phyloP scores from a whole-genome alignment of 2,113 vertebrate genomes.

The Puffinus mauretanicus region DNA sequence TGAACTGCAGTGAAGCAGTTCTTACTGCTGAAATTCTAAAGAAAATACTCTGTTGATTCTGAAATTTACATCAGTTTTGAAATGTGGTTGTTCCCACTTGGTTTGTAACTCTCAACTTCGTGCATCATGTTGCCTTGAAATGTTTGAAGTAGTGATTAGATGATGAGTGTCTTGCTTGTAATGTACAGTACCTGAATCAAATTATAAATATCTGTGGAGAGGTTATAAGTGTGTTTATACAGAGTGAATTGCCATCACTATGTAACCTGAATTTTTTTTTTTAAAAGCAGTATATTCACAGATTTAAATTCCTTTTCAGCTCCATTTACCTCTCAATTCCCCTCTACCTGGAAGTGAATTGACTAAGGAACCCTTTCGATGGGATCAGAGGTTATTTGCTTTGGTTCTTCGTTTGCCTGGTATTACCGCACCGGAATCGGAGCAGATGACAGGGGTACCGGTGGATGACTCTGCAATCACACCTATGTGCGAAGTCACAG shows the following conservation, averaged over 20 bases:
- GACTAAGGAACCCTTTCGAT: conserved; percentile 94
- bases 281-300: neutral
- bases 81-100: neutral
- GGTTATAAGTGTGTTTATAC: neutral
- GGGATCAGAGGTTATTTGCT: conserved; percentile 93
- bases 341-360: conserved; percentile 92
- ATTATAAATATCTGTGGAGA: neutral
- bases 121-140: neutral
- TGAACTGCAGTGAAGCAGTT: neutral
- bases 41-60: neutral
- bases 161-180: neutral
- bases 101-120: neutral
- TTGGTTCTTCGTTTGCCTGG: conserved; percentile 89
- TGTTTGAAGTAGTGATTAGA: neutral
- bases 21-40: neutral
- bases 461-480: conserved; percentile 92
- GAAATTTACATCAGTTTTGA: neutral
- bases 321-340: conserved; percentile 92
- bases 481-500: conserved; percentile 94
- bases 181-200: neutral
- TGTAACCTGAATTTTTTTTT: neutral
- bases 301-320: conserved; percentile 73
- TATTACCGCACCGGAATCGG: conserved; percentile 81
- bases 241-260: neutral
- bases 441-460: conserved; percentile 84